phyloP scores from a whole-genome alignment of 2,113 vertebrate genomes.

The Corvus hawaiiensis region DNA sequence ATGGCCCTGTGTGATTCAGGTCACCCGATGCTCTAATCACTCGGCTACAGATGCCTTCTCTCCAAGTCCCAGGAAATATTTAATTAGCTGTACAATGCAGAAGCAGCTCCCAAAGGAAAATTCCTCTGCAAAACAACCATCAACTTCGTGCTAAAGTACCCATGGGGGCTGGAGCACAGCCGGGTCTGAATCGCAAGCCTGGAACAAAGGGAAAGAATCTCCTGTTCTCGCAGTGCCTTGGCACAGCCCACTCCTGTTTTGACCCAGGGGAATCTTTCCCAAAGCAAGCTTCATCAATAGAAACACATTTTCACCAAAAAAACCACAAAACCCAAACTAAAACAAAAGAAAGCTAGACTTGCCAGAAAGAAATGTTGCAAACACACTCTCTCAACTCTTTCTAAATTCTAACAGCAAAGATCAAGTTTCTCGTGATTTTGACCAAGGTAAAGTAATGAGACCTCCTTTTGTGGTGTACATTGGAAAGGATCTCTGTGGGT shows the following conservation, averaged over 20 bases:
- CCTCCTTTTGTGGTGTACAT: background rate
- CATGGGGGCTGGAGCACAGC: background rate
- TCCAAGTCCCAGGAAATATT: conserved; percentile 60
- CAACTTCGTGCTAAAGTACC: background rate
- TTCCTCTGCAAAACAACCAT: conserved; percentile 43
- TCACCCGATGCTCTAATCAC: conserved; percentile 61
- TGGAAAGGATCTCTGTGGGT: background rate
- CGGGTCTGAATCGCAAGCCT: background rate
- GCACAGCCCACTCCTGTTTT: background rate
- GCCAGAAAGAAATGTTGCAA: background rate
- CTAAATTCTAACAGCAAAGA: background rate
- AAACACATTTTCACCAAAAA: background rate
- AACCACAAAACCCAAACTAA: background rate
- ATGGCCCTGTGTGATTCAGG: conserved; percentile 65
- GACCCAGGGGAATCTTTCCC: background rate
- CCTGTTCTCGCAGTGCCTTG: background rate
- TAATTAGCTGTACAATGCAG: conserved; percentile 65
- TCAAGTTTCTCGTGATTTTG: background rate
- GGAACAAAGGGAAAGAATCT: conserved; percentile 24
- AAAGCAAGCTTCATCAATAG: background rate
- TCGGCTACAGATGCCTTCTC: conserved; percentile 45
- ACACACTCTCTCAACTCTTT: background rate
- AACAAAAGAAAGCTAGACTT: background rate
- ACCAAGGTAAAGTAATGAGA: background rate
- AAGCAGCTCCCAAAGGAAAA: conserved; percentile 51